These are phyloP conservation scores for Microtus oregoni DNA, from an alignment of 2,113 vertebrate genomes.

Conservation along the genomic window DNA sequence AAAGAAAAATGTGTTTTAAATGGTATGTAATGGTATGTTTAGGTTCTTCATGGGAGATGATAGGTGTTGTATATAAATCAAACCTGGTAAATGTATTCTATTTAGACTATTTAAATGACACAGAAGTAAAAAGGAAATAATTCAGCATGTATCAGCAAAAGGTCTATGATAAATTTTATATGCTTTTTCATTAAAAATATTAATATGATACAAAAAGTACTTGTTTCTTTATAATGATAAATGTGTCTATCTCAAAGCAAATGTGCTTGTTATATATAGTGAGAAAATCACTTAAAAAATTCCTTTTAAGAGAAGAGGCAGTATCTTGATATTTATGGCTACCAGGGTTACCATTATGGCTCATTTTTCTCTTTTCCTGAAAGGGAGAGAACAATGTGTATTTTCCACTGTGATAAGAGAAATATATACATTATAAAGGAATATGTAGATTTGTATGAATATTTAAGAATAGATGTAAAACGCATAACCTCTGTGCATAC, in stretches of 20 bases:
- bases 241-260: background rate
- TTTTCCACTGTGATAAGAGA: background rate
- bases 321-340: background rate
- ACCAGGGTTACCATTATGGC: background rate
- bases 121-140: background rate
- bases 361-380: background rate
- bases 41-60: background rate
- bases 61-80: slow-evolving; percentile 14
- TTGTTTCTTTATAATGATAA: slow-evolving; percentile 26
- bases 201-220: background rate
- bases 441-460: background rate
- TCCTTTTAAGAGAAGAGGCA: background rate
- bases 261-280: background rate
- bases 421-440: background rate
- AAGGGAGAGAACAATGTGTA: background rate
- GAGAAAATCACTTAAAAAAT: background rate
- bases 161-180: background rate
- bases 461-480: background rate
- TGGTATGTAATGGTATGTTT: slow-evolving; percentile 1
- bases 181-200: slow-evolving; percentile 19
- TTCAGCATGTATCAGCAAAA: slow-evolving; percentile 3
- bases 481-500: background rate
- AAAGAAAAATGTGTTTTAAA: background rate
- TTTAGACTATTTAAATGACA: slow-evolving; percentile 13
- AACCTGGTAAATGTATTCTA: background rate